phyloP scores from a whole-genome alignment of 2,797 vertebrate genomes.

The Heliangelus exortis region DNA sequence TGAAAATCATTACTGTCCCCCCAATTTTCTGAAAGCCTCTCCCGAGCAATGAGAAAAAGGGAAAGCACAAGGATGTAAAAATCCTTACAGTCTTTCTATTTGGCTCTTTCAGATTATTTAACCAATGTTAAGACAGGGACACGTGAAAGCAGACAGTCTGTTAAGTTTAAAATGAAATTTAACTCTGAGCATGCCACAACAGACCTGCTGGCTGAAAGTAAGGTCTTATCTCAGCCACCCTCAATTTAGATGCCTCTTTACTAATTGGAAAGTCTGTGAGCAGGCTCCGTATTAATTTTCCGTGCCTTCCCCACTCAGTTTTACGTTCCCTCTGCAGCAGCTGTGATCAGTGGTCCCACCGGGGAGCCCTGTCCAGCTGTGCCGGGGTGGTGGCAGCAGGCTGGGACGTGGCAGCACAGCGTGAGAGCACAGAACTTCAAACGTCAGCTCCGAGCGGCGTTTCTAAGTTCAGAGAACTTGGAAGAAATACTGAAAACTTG shows the following conservation, averaged over 20 bases:
- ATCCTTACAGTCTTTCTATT: background rate
- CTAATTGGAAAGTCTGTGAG: background rate
- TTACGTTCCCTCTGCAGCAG: background rate
- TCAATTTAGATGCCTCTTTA: background rate
- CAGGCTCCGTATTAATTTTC: background rate
- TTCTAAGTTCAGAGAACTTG: background rate
- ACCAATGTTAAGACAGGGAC: background rate
- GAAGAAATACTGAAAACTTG: too few species aligned
- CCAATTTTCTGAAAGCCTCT: background rate
- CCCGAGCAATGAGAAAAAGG: background rate
- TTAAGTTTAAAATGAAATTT: background rate
- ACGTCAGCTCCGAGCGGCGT: accelerated
- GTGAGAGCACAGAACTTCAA: background rate
- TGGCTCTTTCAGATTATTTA: background rate
- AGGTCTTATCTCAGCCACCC: background rate
- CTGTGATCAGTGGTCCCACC: accelerated
- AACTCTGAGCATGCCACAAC: background rate
- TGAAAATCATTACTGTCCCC: background rate
- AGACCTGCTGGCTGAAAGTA: background rate
- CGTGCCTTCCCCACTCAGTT: accelerated
- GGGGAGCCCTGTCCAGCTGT: accelerated
- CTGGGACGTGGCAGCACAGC: background rate
- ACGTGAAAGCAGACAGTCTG: background rate
- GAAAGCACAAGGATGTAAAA: background rate
- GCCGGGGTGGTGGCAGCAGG: background rate